Base-by-base conservation (phyloP, 2,113 vertebrate species). In the Lates calcarifer region DNA sequence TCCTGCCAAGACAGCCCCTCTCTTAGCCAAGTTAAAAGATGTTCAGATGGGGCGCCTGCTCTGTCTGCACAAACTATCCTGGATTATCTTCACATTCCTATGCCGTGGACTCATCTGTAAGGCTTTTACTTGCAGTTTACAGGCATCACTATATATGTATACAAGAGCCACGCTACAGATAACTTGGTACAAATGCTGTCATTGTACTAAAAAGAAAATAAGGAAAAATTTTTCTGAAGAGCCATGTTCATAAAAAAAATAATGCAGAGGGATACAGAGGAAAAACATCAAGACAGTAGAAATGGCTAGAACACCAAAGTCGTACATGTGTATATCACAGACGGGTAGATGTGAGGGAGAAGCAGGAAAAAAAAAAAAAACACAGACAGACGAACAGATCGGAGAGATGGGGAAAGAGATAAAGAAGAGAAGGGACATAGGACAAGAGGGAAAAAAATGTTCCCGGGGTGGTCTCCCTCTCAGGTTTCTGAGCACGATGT, bases 51-150 rank as follows among this genome's bases (percentile, higher is more conserved):
- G 86, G 74, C 71, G 79, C 67, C 89, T 72, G 76, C 41, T 64
- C 81, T 70, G 85, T 88, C 90, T 87, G 82, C 73, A 86, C 79
- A 89, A 85, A 87, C 74, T 65, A 81, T 69, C 79, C 87, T 74
- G 77, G 85, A 90, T 91, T 84, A 92, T 87, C 74, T 58, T 79
- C 82, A 89, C 89, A 92, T 92, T 93, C 90, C 90, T 88, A 0
- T 62, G 77, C 60, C 14, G 66, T 83, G 81, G 72, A 82, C 86
- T 89, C 84, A 89, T 84, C 61, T 35, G 47, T 49, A 43, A 76
- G 66, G 45, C 49, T 70, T 77, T 83, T 47, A 67, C 67, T 53
- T 43, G 61, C 60, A 66, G 33, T 69, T 83, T 47, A 60, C 58
- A 17, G 47, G 56, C 65, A 47, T 51, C 39, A 10, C n/a, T 57